Base-by-base conservation (phyloP, 2,888 invertebrate species). In the Sinhomidia bicolor region DNA sequence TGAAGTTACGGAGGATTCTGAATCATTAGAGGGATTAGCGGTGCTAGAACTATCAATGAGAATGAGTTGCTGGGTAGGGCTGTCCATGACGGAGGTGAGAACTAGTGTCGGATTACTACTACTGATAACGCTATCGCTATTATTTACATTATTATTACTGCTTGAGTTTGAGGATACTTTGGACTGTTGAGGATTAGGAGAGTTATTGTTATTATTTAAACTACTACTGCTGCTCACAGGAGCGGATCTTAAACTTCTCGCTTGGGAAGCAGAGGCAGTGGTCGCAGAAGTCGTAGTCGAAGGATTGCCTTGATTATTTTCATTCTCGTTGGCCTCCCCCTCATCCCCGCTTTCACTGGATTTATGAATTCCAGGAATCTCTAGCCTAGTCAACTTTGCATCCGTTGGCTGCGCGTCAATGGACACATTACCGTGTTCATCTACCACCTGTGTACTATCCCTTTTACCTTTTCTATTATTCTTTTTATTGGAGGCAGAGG, bases 401-500 rank as follows among this genome's bases (percentile, higher is more conserved):
- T 88, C 88, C 2, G 88, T 88, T 6, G 88, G 88, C 88, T 91
- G 91, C 4, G 91, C 92, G 74, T 92, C 92, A 20, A 92, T 92
- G 1, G 91, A 91, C 0, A 92, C 88, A 51, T 92, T 92, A 41
- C 92, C 92, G 76, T 92, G 91, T 41, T 92, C 92, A 82, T 92
- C 92, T 7, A 88, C 65, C 1, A 88, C 79, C 60, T 88, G 88
- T 17, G 32, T 14, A 17, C 20, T 47, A 17, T 81, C 81, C 14
- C 60, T 60, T 57, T 82, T 83, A 54, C 83, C 83, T 68, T 88
- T 88, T 29, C 78, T 83, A 36, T 32, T 83, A 17, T 17, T 78
- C 82, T 82, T 82, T 74, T 87, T 87, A 41, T 68, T 51, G 41
- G 84, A 23, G 10, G 47, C 41, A 2, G 84, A 57, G 12, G 87